Evolutionary conservation across 2,888 invertebrate genomes (phyloP), one percentile per base, ranked within the genome.

Genomic region (Drosophila paranaensis): DNA sequence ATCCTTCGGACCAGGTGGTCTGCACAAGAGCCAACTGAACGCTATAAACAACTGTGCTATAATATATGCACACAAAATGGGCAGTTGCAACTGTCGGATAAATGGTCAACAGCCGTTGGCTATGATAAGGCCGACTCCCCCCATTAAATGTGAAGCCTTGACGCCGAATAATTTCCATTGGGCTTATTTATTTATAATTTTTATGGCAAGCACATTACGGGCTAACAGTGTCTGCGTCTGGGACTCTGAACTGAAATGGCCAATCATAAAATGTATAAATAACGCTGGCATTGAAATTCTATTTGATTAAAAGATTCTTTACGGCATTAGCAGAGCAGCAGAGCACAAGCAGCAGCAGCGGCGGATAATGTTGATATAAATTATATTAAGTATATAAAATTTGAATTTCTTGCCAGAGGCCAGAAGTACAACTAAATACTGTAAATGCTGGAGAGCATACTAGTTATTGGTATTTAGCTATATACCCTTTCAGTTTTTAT

Each of bases 261-360:
- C 51, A 25, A 58, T 65, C 75, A 57, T 82, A 73, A 81, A 84
- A 69, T 79, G 63, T 71, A 75, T 81, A 88, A 88, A 84, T 71
- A 81, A 61, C 58, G 71, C 54, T 53, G 76, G 60, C 71, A 68
- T 79, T 77, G 63, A 62, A 74, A 65, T 66, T 75, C 56, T 60
- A 64, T 75, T 78, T 62, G 71, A 81, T 74, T 69, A 60, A 81
- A 68, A 50, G 45, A 60, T 33, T 42, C 53, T 60, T 55, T 20
- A 48, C 25, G 30, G 16, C 42, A 50, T 43, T 11, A 58, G 54
- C 16, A 14, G 48, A 43, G 4, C 33, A 46, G 16, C 51, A 50
- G 42, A 42, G 39, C 53, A 48, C 16, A 10, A 33, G 6, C 33
- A n/a, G 10, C 50, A 16, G 30, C 30, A 33, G 33, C 33, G 16